Conservation (phyloP, 2,888 invertebrate species). For the Phyto melanocephala region DNA sequence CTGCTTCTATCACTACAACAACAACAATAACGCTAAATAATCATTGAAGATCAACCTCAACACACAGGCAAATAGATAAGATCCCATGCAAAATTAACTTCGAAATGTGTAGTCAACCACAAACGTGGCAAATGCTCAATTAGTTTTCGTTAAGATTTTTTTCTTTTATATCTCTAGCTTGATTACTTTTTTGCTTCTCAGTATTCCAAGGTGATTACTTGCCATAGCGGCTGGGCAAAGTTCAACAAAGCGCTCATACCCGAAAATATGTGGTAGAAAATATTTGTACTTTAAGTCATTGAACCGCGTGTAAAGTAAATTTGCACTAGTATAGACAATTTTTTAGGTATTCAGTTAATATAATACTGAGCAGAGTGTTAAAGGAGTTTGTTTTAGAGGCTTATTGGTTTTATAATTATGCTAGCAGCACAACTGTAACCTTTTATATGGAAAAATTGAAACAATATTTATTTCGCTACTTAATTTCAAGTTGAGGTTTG, state of each 20-base stretch:
- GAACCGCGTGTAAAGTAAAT: slow-evolving; percentile 49
- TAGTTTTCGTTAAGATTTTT: slow-evolving; percentile 62
- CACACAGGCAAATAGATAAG: slow-evolving; percentile 34
- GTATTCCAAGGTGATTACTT: slow-evolving; percentile 8
- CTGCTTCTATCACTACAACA: neutral
- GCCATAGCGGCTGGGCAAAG: neutral
- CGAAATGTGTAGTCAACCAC: slow-evolving; percentile 53
- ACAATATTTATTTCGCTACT: too few species aligned
- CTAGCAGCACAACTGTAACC: too few species aligned
- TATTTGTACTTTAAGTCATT: slow-evolving; percentile 42
- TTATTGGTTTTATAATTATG: too few species aligned
- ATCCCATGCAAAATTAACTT: slow-evolving; percentile 59
- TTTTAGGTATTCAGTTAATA: neutral
- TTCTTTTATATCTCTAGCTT: neutral
- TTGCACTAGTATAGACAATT: neutral
- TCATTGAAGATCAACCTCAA: slow-evolving; percentile 45
- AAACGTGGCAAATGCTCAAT: slow-evolving; percentile 69
- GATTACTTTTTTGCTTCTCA: neutral
- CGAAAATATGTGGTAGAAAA: neutral
- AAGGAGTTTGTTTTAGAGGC: neutral
- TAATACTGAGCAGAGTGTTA: neutral
- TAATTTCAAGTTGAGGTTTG: too few species aligned
- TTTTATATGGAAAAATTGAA: too few species aligned
- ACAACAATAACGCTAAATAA: slow-evolving; percentile 12
- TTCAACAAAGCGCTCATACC: neutral